Conservation (phyloP, 2,113 vertebrate genomes). For the Hemibagrus wyckioides region DNA sequence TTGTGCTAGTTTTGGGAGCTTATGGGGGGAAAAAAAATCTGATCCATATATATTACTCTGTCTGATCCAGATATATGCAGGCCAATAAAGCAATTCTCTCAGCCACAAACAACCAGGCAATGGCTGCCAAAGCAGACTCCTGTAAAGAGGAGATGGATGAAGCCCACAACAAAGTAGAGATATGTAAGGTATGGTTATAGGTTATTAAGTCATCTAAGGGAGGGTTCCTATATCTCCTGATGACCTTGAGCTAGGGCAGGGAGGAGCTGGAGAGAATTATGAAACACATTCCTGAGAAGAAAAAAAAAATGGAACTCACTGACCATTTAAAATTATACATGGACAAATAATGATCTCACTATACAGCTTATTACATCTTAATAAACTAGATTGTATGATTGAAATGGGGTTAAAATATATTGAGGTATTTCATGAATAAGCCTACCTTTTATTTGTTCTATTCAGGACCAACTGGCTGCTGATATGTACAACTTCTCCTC, state of each 20-base stretch:
- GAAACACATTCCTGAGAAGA: conserved; percentile 27
- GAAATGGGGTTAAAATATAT: background rate
- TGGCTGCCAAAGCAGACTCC: conserved; percentile 88
- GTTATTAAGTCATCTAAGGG: background rate
- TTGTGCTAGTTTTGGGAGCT: background rate
- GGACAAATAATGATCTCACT: conserved; percentile 6
- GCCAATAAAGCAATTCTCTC: conserved; percentile 80
- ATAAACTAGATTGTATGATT: conserved; percentile 11
- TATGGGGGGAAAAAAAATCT: too few relatives aligned
- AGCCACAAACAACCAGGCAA: conserved; percentile 83
- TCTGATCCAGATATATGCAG: conserved; percentile 81
- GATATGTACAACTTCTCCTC: conserved; percentile 95
- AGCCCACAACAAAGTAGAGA: conserved; percentile 95
- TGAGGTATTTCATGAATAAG: background rate
- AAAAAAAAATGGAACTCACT: conserved; percentile 52
- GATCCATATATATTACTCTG: background rate
- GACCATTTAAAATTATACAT: conserved; percentile 38
- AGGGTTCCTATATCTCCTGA: background rate
- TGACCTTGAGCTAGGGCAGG: background rate
- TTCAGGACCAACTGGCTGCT: conserved; percentile 92
- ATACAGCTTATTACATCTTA: conserved; percentile 27
- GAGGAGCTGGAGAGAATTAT: background rate
- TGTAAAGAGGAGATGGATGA: conserved; percentile 98
- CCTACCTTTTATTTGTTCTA: conserved; percentile 1
- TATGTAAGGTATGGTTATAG: conserved; percentile 72